These are phyloP conservation scores for Drosophila algonquin DNA, from an alignment of 2,888 invertebrate genomes.

Conservation along the genomic window DNA sequence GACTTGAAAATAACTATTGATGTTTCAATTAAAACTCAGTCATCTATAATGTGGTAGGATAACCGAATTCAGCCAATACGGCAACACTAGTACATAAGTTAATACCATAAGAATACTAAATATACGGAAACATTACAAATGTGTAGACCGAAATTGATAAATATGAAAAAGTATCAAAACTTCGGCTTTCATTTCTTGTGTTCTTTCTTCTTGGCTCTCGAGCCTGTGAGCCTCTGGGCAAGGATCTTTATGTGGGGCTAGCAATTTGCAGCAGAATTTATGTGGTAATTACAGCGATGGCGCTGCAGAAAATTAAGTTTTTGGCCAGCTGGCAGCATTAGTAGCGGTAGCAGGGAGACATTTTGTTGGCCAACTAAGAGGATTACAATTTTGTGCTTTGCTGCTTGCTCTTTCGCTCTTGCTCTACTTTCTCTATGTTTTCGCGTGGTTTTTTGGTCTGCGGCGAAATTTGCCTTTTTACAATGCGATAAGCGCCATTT, in stretches of 20 bases:
- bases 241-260: constrained; percentile 58
- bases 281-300: constrained; percentile 64
- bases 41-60: too few relatives aligned
- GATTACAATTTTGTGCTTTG: constrained; percentile 63
- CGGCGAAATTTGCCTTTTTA: constrained; percentile 66
- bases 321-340: constrained; percentile 61
- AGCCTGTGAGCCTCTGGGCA: constrained; percentile 29
- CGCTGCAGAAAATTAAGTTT: constrained; percentile 74
- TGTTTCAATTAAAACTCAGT: background rate
- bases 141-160: background rate
- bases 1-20: too few relatives aligned
- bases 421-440: constrained; percentile 33
- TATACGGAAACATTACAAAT: too few relatives aligned
- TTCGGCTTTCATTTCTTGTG: background rate
- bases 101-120: too few relatives aligned
- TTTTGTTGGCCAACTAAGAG: constrained; percentile 66
- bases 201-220: background rate
- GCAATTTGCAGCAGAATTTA: constrained; percentile 75
- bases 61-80: too few relatives aligned
- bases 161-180: background rate
- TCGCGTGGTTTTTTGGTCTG: constrained; percentile 44
- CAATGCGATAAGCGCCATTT: constrained; percentile 76
- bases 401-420: background rate
- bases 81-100: too few relatives aligned
- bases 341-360: constrained; percentile 14